Base-by-base conservation (phyloP, 2,888 invertebrate species). In the Acronicta alni region DNA sequence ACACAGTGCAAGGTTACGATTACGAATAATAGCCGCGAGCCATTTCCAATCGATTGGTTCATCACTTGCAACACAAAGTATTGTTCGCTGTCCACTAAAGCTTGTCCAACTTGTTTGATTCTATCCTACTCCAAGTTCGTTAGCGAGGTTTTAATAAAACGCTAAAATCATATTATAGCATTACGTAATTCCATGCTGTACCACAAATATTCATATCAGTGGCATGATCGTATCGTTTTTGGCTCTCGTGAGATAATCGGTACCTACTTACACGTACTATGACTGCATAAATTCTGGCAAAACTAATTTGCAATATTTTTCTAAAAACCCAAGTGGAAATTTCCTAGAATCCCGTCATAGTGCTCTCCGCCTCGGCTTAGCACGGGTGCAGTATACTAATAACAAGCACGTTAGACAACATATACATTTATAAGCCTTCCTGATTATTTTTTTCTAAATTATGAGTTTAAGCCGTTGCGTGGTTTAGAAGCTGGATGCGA, bases 31-130 rank as follows among this genome's bases (percentile, higher is more conserved):
- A 32, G 26, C 47, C 26, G 48, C 53, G 39, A 46, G 17, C 14
- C 26, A 54, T 26, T 62, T 62, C 54, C 51, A 62, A 73, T 73
- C 48, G 55, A 60, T 68, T 69, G 48, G 55, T 53, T 61, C 60
- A 49, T 56, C 44, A 55, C 26, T 67, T 35, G 73, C 61, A 72
- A 54, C 44, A 60, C 17, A 15, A 46, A 67, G 44, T 39, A 67
- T 60, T 68, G 54, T 68, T 67, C 35, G 35, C 20, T 16, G 38
- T 42, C 43, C 26, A 15, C 23, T 48, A n/a, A 12, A 41, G 35
- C 46, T 41, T 17, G 47, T 49, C 18, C 3, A 55, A 67, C 47
- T 16, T 14, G 51, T 51, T 72, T 47, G 37, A 44, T 32, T 15
- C 17, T 17, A 53, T 37, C 35, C 15, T 48, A 5, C 30, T 32